Evolutionary conservation across 2,888 invertebrate species (phyloP).

Genomic region (Nomada flava): DNA sequence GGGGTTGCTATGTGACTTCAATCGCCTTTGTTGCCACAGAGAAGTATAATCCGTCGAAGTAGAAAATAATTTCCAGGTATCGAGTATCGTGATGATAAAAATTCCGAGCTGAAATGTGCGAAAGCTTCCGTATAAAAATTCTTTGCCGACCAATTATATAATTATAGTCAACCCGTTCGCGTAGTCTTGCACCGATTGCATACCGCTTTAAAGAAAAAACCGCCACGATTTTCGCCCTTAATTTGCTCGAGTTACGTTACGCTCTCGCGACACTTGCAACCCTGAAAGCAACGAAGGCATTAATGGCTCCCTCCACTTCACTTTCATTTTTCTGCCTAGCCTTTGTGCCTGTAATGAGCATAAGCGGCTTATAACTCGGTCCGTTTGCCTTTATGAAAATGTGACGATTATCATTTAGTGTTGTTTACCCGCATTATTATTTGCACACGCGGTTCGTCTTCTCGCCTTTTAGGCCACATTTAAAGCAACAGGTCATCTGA

Average conservation of each 20-base stretch:
- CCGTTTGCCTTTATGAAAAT: conserved; percentile 36
- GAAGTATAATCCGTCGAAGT: conserved; percentile 8
- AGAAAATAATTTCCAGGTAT: not conserved
- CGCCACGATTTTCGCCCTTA: conserved; percentile 11
- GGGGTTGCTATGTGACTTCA: conserved; percentile 7
- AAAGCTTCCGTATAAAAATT: not conserved
- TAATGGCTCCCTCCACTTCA: conserved; percentile 28
- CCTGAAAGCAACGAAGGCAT: conserved; percentile 32
- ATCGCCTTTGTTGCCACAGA: not conserved
- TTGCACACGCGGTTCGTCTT: not conserved
- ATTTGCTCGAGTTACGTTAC: conserved; percentile 22
- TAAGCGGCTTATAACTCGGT: conserved; percentile 41
- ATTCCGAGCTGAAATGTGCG: not conserved
- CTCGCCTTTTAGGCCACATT: not conserved
- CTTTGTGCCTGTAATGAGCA: conserved; percentile 38
- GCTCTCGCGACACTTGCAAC: conserved; percentile 33
- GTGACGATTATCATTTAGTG: conserved; percentile 17
- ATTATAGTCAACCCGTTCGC: too few relatives aligned
- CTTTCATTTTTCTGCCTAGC: conserved; percentile 35
- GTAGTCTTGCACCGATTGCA: too few relatives aligned
- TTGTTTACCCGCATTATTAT: conserved; percentile 11
- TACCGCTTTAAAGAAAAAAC: not conserved
- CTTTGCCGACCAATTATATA: too few relatives aligned
- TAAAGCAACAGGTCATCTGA: conserved; percentile 26
- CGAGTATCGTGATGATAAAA: not conserved